Percentiles rank a stretch among this genome's conserved stretches.
phyloP scores from a whole-genome alignment of 2,888 invertebrate genomes.

The Lepetodrilus schrolli region DNA sequence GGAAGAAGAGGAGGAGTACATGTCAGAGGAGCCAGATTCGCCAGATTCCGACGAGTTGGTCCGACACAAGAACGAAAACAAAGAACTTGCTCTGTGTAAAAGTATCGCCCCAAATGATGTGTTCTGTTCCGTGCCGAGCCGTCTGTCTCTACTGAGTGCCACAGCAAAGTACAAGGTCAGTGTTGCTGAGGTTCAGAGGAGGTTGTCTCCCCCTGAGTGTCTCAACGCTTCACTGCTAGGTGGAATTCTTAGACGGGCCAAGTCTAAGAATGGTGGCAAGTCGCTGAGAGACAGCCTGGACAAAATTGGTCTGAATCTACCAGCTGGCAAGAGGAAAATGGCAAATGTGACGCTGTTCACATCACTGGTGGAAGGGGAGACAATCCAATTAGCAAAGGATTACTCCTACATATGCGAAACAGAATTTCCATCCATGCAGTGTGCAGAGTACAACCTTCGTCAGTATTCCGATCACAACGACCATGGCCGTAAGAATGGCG shows the following conservation, averaged over 20 bases:
- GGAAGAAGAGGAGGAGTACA: slow-evolving; percentile 35
- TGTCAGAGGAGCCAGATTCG: slow-evolving; percentile 31
- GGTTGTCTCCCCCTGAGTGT: slow-evolving; percentile 97
- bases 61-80: slow-evolving; percentile 49
- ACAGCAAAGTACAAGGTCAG: slow-evolving; percentile 99
- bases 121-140: slow-evolving; percentile 94
- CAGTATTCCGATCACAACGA: slow-evolving; percentile 78
- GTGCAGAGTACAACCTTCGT: slow-evolving; percentile 94
- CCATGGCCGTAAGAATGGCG: slow-evolving; percentile 76
- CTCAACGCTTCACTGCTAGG: slow-evolving; percentile 97
- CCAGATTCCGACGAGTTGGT: slow-evolving; percentile 39
- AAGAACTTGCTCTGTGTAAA: slow-evolving; percentile 71
- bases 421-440: slow-evolving; percentile 96
- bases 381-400: slow-evolving; percentile 96
- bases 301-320: slow-evolving; percentile 96
- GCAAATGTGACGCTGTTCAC: slow-evolving; percentile 96
- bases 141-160: slow-evolving; percentile 94
- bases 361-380: slow-evolving; percentile 98
- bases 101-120: slow-evolving; percentile 87
- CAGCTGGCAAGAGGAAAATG: slow-evolving; percentile 98
- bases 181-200: slow-evolving; percentile 96
- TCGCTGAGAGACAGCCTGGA: slow-evolving; percentile 95
- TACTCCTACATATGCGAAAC: slow-evolving; percentile 99
- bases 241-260: slow-evolving; percentile 96
- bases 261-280: slow-evolving; percentile 98